These are phyloP conservation scores for Propithecus perrieri DNA, from an alignment of 2,797 vertebrate genomes.

Conservation along the genomic window DNA sequence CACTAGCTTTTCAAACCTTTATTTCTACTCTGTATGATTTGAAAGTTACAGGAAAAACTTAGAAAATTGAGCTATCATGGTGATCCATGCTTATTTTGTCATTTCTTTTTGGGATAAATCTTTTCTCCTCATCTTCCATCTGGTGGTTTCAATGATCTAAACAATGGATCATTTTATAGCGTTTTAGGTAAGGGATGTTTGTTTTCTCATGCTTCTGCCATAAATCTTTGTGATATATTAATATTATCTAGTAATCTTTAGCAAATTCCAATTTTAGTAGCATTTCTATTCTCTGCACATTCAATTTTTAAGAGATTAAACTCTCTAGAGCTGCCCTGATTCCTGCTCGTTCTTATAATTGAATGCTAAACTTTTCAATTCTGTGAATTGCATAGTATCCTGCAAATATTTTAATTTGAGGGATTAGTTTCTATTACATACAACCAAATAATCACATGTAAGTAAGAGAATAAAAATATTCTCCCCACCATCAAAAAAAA, in stretches of 20 bases:
- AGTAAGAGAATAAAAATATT: background rate
- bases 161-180: background rate
- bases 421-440: background rate
- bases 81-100: background rate
- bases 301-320: constrained; percentile 40
- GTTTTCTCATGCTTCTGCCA: constrained; percentile 38
- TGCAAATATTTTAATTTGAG: background rate
- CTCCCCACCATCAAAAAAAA: background rate
- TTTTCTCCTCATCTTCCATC: background rate
- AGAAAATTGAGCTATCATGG: background rate
- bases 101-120: background rate
- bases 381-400: background rate
- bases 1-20: background rate
- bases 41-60: constrained; percentile 24
- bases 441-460: background rate
- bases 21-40: background rate
- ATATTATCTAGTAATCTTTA: constrained; percentile 41
- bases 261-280: constrained; percentile 53
- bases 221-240: constrained; percentile 40
- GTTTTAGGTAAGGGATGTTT: background rate
- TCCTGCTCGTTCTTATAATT: background rate
- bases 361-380: background rate
- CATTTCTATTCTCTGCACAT: constrained; percentile 10
- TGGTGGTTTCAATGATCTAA: constrained; percentile 7
- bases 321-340: background rate